A percentile compares a stretch with the other conserved stretches of the same genome.
These are phyloP conservation scores for Selene dorsalis DNA, from an alignment of 2,797 vertebrate species.

Conservation along the genomic window DNA sequence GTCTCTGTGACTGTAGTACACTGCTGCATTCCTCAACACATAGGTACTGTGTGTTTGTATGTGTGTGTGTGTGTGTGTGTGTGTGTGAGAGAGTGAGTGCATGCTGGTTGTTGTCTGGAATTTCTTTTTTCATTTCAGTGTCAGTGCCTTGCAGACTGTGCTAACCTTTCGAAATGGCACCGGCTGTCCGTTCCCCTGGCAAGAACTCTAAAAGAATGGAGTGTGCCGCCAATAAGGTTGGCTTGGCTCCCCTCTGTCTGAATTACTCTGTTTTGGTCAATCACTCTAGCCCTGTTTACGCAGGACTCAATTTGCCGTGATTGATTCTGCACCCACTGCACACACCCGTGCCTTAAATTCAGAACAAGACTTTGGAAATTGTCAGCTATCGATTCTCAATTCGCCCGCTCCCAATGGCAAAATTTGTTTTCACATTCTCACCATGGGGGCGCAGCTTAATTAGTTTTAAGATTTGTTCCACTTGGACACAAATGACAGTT, in stretches of 20 bases:
- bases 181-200: constrained; percentile 75
- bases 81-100: constrained; percentile 15
- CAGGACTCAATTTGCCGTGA: constrained; percentile 69
- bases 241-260: constrained; percentile 59
- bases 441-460: constrained; percentile 73
- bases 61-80: neutral
- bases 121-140: constrained; percentile 54
- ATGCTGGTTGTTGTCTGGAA: constrained; percentile 25
- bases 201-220: constrained; percentile 66
- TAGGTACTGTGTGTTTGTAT: constrained; percentile 7
- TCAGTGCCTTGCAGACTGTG: constrained; percentile 65
- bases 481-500: constrained; percentile 78
- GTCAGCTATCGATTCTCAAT: constrained; percentile 77
- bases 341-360: constrained; percentile 54
- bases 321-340: constrained; percentile 64
- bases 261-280: constrained; percentile 70
- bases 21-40: constrained; percentile 7
- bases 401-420: constrained; percentile 53
- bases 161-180: constrained; percentile 83
- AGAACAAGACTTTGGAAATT: constrained; percentile 72
- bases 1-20: neutral
- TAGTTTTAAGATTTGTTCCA: constrained; percentile 80
- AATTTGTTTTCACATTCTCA: constrained; percentile 57
- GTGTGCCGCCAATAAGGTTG: constrained; percentile 61
- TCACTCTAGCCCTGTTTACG: constrained; percentile 67